phyloP scores from a whole-genome alignment of 2,113 vertebrate species.

The Oplegnathus fasciatus region DNA sequence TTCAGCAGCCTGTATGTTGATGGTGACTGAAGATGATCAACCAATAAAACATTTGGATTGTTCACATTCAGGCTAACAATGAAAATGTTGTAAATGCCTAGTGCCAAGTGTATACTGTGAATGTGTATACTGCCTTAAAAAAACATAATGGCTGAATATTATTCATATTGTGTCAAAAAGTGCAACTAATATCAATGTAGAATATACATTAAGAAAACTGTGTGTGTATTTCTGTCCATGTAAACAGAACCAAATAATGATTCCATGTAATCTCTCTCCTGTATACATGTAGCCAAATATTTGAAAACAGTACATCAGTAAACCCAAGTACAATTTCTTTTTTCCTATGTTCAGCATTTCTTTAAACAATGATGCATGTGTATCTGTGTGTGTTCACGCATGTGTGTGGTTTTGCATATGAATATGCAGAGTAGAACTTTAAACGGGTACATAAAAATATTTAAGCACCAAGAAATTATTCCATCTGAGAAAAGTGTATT shows the following conservation, averaged over 20 bases:
- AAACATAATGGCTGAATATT: slow-evolving; percentile 3
- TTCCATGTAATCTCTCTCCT: slow-evolving; percentile 19
- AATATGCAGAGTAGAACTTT: slow-evolving; percentile 15
- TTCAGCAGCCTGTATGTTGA: slow-evolving; percentile 3
- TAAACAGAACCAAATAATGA: slow-evolving; percentile 26
- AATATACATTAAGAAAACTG: slow-evolving; percentile 16
- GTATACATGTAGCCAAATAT: slow-evolving; percentile 14
- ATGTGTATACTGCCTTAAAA: slow-evolving; percentile 18
- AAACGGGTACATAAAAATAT: slow-evolving; percentile 33
- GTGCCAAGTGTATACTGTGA: neutral
- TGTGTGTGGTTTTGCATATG: slow-evolving; percentile 3
- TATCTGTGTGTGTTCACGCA: neutral
- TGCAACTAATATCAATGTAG: slow-evolving; percentile 23
- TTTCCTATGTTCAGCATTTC: neutral
- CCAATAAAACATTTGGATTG: slow-evolving; percentile 5
- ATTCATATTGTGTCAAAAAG: slow-evolving; percentile 27
- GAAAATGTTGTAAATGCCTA: neutral
- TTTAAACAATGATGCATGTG: slow-evolving; percentile 19
- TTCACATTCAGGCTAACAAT: slow-evolving; percentile 6
- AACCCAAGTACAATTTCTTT: slow-evolving; percentile 7
- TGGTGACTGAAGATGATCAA: neutral
- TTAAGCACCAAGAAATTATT: slow-evolving; percentile 53
- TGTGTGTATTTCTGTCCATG: slow-evolving; percentile 9
- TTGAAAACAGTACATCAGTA: slow-evolving; percentile 1
- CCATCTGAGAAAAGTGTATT: slow-evolving; percentile 44